phyloP scores from a whole-genome alignment of 92 coral and sea anemone genomes.

The Actinostola sp. region DNA sequence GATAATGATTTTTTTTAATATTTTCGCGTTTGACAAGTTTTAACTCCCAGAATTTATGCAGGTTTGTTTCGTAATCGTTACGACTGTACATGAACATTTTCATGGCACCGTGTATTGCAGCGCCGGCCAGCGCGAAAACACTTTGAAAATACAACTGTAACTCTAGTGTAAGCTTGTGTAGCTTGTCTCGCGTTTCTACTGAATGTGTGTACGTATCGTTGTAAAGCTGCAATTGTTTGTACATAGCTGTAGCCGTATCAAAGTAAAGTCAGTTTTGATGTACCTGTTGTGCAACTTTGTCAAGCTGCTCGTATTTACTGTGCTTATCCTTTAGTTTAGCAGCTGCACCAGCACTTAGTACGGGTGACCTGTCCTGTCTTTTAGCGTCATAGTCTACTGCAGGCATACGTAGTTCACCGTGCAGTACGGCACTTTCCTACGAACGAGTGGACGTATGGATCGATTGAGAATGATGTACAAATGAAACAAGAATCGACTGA shows the following conservation, averaged over 20 bases:
- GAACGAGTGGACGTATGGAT: constrained; percentile 37
- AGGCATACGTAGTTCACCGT: constrained; percentile 59
- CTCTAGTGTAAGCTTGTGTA: too few species aligned
- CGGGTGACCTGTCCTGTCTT: constrained; percentile 34
- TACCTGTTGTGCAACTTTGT: constrained; percentile 65
- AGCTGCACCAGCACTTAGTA: constrained; percentile 12
- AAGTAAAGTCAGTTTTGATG: constrained; percentile 1
- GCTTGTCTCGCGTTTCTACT: too few species aligned
- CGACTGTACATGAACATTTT: too few species aligned
- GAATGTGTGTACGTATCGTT: too few species aligned
- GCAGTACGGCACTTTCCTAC: constrained; percentile 55
- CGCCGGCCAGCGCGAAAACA: too few species aligned
- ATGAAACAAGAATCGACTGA: not conserved
- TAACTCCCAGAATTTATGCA: too few species aligned
- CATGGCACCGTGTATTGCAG: too few species aligned
- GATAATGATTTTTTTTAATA: too few species aligned
- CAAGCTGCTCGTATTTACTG: constrained; percentile 67
- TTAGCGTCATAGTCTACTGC: constrained; percentile 37
- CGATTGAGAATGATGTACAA: constrained; percentile 19
- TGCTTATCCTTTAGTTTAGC: constrained; percentile 68
- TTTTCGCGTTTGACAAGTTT: too few species aligned
- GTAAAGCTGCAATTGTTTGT: too few species aligned
- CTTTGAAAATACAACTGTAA: too few species aligned
- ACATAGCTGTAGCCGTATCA: not conserved
- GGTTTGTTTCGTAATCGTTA: too few species aligned